Conservation (phyloP, 2,113 vertebrate genomes). For the cattle (Bos taurus) region ARS-UCD2.0 NC_037338.1:101113001-101113500, state of each 20-base stretch:
- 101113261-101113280: neutral
- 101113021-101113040: neutral
- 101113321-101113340: neutral
- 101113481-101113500: neutral
- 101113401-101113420: neutral
- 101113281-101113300: neutral
- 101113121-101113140: rapidly evolving
- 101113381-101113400: neutral
- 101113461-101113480: neutral
- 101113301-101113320: neutral
- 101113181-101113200: neutral
- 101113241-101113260: neutral
- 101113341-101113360: neutral
- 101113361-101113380: neutral
- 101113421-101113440: neutral
- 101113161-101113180: neutral
- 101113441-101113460: neutral
- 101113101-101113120: neutral
- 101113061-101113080: neutral
- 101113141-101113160: neutral
- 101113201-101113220: neutral
- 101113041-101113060: neutral
- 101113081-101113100: neutral
- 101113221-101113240: neutral
- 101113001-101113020: neutral